phyloP scores from a whole-genome alignment of 2,113 vertebrate genomes.

The Prinia subflava region DNA sequence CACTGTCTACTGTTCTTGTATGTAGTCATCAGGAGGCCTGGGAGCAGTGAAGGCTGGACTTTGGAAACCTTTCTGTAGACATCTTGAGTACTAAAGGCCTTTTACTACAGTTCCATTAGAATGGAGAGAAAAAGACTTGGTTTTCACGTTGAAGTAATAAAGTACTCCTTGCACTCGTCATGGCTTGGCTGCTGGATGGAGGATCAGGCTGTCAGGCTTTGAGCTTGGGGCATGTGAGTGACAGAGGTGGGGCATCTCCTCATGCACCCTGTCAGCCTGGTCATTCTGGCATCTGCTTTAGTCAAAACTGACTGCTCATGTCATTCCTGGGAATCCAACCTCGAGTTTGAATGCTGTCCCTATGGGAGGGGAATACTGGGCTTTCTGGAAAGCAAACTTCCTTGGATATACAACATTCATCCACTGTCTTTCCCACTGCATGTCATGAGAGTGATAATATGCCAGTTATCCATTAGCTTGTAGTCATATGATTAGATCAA shows the following conservation, averaged over 20 bases:
- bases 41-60: not conserved
- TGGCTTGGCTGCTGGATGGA: not conserved
- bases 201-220: not conserved
- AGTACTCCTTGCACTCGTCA: not conserved
- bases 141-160: not conserved
- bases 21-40: not conserved
- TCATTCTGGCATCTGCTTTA: not conserved
- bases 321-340: not conserved
- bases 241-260: not conserved
- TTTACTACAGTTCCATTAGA: not conserved
- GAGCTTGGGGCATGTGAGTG: not conserved
- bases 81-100: not conserved
- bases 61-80: not conserved
- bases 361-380: not conserved
- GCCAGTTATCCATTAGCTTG: not conserved
- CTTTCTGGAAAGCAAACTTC: not conserved
- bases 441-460: not conserved
- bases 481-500: not conserved
- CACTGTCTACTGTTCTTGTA: not conserved
- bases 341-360: not conserved
- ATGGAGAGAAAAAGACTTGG: not conserved
- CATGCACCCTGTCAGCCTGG: fast-evolving
- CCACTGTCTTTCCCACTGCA: not conserved
- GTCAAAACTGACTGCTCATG: not conserved
- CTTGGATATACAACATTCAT: not conserved